Percentiles rank a stretch among this genome's conserved stretches.
phyloP scores from a whole-genome alignment of 2,113 vertebrate genomes.

The Ptilonorhynchus violaceus region DNA sequence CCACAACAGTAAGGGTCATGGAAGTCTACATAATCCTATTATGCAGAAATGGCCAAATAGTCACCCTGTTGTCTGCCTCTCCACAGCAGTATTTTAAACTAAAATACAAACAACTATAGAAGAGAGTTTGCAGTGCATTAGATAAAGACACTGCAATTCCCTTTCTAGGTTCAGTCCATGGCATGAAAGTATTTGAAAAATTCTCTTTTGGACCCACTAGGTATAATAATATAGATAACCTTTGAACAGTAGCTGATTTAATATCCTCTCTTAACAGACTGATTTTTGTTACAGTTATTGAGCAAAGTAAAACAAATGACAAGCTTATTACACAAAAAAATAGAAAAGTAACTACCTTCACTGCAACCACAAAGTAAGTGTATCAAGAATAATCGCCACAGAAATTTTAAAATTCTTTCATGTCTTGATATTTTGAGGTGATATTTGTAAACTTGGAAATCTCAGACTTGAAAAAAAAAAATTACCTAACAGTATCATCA shows the following conservation, averaged over 20 bases:
- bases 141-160: neutral
- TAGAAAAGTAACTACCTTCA: neutral
- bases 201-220: neutral
- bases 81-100: neutral
- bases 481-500: neutral
- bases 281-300: neutral
- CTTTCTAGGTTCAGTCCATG: neutral
- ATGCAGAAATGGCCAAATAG: neutral
- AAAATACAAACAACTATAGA: neutral
- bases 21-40: neutral
- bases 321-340: neutral
- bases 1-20: neutral
- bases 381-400: neutral
- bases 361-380: neutral
- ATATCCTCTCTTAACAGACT: neutral
- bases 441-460: neutral
- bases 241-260: neutral
- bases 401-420: neutral
- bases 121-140: neutral
- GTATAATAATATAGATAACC: neutral
- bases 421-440: neutral
- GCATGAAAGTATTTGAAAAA: neutral
- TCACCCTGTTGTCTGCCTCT: neutral
- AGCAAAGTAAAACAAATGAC: neutral
- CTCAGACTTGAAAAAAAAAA: neutral